Base-by-base conservation (phyloP, 2,888 invertebrate genomes). In the Chouioia cunea region DNA sequence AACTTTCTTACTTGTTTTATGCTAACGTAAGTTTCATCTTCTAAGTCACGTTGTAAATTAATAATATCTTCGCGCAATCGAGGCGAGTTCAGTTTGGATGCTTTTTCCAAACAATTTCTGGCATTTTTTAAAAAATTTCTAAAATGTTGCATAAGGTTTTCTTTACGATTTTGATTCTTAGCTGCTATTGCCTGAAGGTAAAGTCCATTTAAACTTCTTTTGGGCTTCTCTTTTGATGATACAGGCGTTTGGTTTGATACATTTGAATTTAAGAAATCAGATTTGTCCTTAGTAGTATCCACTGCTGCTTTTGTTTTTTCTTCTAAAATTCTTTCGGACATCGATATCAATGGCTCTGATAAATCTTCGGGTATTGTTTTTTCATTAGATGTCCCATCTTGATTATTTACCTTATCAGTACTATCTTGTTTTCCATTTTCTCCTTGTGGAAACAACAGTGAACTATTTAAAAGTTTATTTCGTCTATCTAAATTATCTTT, bases 21-120 rank as follows among this genome's bases (percentile, higher is more conserved):
- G 0, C 8, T 8, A 8, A 70, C 2, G 23, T 27, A 16, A 2
- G 16, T 63, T 50, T 54, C 64, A n/a, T 63, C 48, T 27, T 63
- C 16, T 22, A 70, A 50, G 53, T 73, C 70, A n/a, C 56, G 63
- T 50, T 64, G 8, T n/a, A 73, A 56, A 16, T n/a, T 16, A 52
- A 58, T 10, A n/a, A 73, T 63, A 27, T 60, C 36, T 8, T 36
- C 22, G 15, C 56, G 23, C 16, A 73, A 14, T 20, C 47, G 27
- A 36, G 70, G 66, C 44, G 50, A 14, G 66, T 70, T 64, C 43
- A 66, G 59, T 23, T 57, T 27, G 50, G 8, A 8, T n/a, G 65
- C 72, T 15, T 44, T 15, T 23, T 4, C 1, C 23, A 72, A 23
- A 36, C 68, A 53, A 0, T 20, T 27, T 48, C 23, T 65, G 15